Percentiles rank a stretch among this genome's conserved stretches.
Evolutionary conservation across 2,113 vertebrate genomes (phyloP).

Genomic region (Rhineura floridana): DNA sequence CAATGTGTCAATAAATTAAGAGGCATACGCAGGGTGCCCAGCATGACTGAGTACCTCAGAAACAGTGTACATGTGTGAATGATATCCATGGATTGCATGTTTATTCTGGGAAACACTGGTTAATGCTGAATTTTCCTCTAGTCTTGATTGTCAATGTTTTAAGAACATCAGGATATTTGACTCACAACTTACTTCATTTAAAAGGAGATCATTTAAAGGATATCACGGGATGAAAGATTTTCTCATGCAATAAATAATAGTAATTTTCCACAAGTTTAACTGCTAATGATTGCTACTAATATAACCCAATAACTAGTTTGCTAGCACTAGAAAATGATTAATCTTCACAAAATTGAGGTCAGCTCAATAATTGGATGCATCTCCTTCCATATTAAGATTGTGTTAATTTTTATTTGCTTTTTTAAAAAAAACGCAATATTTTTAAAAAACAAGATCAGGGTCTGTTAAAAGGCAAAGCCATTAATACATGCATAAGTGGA

Average conservation of each 20-base stretch:
- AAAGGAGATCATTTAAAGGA: neutral
- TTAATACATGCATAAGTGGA: constrained; percentile 8
- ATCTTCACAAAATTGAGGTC: constrained; percentile 28
- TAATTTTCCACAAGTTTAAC: constrained; percentile 15
- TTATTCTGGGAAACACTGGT: neutral
- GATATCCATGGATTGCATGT: neutral
- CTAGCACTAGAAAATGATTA: neutral
- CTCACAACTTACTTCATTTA: neutral
- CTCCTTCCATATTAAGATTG: constrained; percentile 1
- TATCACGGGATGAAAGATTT: neutral
- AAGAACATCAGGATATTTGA: neutral
- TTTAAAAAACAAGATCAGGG: neutral
- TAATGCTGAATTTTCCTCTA: neutral
- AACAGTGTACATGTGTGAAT: neutral
- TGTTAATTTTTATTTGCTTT: constrained; percentile 3
- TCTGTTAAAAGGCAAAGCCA: neutral
- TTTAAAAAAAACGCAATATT: neutral
- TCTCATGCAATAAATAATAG: neutral
- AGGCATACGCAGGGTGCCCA: no score
- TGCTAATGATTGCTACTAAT: neutral
- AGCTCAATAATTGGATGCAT: constrained; percentile 18
- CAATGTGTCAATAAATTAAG: no score
- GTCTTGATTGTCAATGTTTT: neutral
- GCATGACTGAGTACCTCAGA: no score
- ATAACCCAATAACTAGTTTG: neutral